Evolutionary conservation across 2,797 vertebrate species (phyloP), one percentile per base, ranked within the genome.

Genomic region (Scolopax bukidnonensis): DNA sequence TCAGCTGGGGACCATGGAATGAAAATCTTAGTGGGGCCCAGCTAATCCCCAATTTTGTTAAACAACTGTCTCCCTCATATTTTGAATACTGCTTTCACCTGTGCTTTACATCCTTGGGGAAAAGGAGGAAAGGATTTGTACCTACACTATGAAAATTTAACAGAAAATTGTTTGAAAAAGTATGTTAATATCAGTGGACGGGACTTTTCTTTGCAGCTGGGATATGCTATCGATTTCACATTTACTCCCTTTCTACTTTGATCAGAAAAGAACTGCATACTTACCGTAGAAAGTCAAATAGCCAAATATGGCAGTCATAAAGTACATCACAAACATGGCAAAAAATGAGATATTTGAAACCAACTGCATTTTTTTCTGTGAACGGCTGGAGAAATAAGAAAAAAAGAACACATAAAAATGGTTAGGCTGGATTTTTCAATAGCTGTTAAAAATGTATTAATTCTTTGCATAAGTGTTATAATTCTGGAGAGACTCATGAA

Each of bases 221-320:
- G 76, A 85, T 78, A 89, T 0, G 5, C 63, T 93, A 56, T 11
- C 89, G 38, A 84, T 93, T 96, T 77, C n/a, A 74, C 24, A 59
- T 19, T 45, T 91, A 84, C 64, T 87, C 77, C 81, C 73, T 84
- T 84, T 65, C 65, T 69, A 80, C n/a, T 94, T 83, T 12, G 16
- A 80, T 75, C 71, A 94, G 33, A 38, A 76, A 96, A 96, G 77
- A 94, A 53, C 33, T 17, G 89, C 83, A 86, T 79, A 95, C 98
- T 98, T 98, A 99, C 99, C 98, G 6, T 99, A 99, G 98, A 99
- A 99, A 71, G 99, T 99, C 96, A 99, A 98, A 95, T 99, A 99
- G 87, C 99, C 99, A 97, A 99, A 99, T 94, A 99, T 98, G 82
- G 99, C 99, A 5, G 99, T 99, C 96, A 99, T 89, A 96, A 99